Conservation (phyloP, 2,797 vertebrate species). For the Alexandromys oeconomus region DNA sequence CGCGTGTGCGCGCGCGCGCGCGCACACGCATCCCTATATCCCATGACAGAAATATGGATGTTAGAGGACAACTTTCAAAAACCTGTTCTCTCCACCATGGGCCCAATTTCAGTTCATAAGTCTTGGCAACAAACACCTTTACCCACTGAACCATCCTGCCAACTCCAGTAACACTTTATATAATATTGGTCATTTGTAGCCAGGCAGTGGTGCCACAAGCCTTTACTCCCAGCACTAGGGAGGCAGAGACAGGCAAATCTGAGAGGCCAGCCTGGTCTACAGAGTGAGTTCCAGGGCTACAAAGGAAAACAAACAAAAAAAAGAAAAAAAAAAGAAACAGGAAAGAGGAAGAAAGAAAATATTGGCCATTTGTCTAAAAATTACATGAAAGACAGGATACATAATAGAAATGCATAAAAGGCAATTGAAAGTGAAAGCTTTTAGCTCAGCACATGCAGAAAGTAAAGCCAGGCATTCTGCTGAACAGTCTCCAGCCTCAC, state of each 20-base stretch:
- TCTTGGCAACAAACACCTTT: not conserved
- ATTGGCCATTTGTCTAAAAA: slow-evolving; percentile 26
- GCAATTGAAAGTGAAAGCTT: slow-evolving; percentile 46
- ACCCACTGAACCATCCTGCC: not conserved
- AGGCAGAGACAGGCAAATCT: no score
- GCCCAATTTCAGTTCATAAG: not conserved
- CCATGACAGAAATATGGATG: not conserved
- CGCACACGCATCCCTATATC: accelerated
- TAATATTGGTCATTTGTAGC: not conserved
- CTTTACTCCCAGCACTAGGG: not conserved
- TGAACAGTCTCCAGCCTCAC: not conserved
- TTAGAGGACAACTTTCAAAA: not conserved
- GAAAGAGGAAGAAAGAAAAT: not conserved
- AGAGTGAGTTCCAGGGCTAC: not conserved
- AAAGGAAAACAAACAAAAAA: not conserved
- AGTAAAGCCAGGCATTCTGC: slow-evolving; percentile 13
- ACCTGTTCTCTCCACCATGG: not conserved
- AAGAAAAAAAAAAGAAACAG: no score
- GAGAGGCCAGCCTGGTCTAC: not conserved
- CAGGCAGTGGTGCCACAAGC: not conserved
- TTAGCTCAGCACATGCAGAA: slow-evolving; percentile 49
- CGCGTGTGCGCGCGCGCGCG: accelerated
- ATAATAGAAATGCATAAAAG: not conserved
- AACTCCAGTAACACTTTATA: not conserved
- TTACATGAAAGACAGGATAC: not conserved